Percentiles rank a stretch among this genome's conserved stretches.
Conservation (phyloP, 2,113 vertebrate species). For the Melanerpes aurifrons region DNA sequence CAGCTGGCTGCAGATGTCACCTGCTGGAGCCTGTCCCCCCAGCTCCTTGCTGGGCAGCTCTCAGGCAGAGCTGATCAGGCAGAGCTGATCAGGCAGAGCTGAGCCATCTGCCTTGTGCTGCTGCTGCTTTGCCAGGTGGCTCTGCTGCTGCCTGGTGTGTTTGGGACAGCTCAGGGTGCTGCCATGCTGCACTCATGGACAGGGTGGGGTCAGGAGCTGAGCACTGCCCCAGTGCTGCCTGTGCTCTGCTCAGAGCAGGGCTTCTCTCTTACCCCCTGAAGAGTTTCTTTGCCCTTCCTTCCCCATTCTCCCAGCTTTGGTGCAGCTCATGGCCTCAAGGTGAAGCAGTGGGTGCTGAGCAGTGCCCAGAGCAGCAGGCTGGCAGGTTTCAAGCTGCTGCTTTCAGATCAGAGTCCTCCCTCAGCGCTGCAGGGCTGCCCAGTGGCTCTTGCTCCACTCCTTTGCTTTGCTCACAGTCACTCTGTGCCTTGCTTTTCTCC, state of each 20-base stretch:
- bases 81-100: neutral
- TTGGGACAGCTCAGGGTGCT: neutral
- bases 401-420: neutral
- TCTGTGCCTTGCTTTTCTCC: neutral
- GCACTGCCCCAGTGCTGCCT: neutral
- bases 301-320: neutral
- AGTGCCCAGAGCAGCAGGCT: neutral
- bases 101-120: rapidly evolving
- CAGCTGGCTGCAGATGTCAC: neutral
- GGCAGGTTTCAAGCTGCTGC: neutral
- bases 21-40: neutral
- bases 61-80: neutral
- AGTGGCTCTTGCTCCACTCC: neutral
- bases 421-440: neutral
- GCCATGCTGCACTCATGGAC: neutral
- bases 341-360: neutral
- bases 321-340: neutral
- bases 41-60: neutral
- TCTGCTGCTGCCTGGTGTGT: neutral
- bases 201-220: neutral
- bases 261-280: neutral
- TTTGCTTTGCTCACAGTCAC: neutral
- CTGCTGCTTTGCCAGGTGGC: neutral
- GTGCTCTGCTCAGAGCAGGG: neutral
- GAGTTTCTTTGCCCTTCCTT: neutral